A percentile compares a stretch with the other conserved stretches of the same genome.
Evolutionary conservation across 2,888 invertebrate species (phyloP).

Genomic region (Tigriopus californicus): DNA sequence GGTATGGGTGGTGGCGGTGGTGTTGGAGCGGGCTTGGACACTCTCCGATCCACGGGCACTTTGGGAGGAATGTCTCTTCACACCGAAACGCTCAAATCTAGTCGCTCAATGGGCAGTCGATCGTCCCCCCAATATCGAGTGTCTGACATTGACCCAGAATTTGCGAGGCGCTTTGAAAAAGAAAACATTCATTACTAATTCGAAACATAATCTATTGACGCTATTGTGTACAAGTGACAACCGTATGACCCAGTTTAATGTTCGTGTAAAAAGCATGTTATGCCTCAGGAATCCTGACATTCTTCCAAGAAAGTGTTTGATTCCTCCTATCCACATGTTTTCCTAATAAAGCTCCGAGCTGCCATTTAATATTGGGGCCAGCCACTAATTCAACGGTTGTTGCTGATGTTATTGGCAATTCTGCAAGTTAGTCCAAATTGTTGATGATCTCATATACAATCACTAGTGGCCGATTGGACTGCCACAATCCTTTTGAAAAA

Average conservation of each 20-base stretch:
- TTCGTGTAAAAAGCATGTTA: not conserved
- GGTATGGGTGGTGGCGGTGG: not conserved
- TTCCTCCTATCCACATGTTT: no score
- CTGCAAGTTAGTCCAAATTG: no score
- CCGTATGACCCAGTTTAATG: not conserved
- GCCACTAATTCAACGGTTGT: no score
- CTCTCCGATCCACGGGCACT: conserved; percentile 2
- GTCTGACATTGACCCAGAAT: conserved; percentile 14
- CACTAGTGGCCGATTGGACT: no score
- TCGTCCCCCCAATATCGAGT: conserved; percentile 10
- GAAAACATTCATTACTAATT: conserved; percentile 3
- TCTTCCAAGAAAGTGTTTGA: no score
- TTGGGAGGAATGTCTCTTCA: not conserved
- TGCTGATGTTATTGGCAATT: no score
- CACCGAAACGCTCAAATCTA: not conserved
- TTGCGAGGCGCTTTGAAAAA: conserved; percentile 1
- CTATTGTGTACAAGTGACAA: not conserved
- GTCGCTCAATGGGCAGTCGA: not conserved
- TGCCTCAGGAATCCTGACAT: not conserved
- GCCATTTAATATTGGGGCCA: no score
- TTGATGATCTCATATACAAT: no score
- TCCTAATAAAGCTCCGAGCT: no score
- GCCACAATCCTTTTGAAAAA: no score
- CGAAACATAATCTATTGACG: not conserved
- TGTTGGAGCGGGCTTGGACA: not conserved